Conservation (phyloP, 2,113 vertebrate genomes). For the Aythya baeri region DNA sequence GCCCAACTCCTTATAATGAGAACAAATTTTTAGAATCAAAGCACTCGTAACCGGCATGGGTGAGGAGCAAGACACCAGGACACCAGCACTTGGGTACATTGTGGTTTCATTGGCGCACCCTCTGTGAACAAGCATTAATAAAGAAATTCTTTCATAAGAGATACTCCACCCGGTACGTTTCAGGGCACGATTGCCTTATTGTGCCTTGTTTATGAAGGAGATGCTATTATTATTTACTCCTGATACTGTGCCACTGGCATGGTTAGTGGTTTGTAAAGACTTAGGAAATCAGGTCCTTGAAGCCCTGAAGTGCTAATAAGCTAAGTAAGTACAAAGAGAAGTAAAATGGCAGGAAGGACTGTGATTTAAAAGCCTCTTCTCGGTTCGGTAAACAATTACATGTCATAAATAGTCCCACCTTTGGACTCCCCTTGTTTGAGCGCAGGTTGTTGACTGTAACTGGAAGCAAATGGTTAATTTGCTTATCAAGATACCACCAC, state of each 20-base stretch:
- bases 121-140: constrained; percentile 46
- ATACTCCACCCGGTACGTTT: constrained; percentile 33
- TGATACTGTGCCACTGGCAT: background rate
- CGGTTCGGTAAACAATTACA: background rate
- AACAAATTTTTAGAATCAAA: background rate
- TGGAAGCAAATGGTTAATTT: background rate
- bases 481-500: background rate
- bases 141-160: constrained; percentile 59
- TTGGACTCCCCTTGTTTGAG: background rate
- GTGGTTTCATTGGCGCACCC: background rate
- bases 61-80: background rate
- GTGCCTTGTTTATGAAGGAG: constrained; percentile 31
- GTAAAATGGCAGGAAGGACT: background rate
- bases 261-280: constrained; percentile 37
- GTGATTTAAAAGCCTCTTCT: background rate
- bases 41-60: background rate
- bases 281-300: background rate
- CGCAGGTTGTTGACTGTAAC: background rate
- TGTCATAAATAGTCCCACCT: background rate
- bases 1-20: background rate
- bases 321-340: background rate
- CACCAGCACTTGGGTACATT: background rate
- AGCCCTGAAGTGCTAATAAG: constrained; percentile 1
- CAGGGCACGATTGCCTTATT: background rate
- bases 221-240: constrained; percentile 38